Evolutionary conservation across 2,888 invertebrate species (phyloP), one percentile per base, ranked within the genome.

Genomic region (Lasioglossum marginatum): DNA sequence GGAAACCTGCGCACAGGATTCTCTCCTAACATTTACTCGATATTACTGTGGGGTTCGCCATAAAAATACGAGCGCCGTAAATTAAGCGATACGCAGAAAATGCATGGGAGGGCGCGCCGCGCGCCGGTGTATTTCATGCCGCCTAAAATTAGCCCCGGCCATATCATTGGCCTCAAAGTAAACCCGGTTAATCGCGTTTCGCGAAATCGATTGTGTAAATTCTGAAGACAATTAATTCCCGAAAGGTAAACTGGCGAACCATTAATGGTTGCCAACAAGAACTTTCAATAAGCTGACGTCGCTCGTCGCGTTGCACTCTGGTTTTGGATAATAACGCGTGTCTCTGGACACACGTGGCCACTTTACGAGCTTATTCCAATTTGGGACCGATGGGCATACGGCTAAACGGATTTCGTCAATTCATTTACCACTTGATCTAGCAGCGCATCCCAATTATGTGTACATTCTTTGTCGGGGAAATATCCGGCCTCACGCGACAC

Each of bases 401-500:
- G 86, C 68, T 89, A 91, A 92, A 90, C 77, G 82, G 89, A 87
- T 88, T 89, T 87, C 82, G 87, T 84, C 87, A 85, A 91, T 92
- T 91, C 84, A 81, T 90, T 91, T 88, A 91, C 82, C 88, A 86
- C 83, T 91, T 84, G 85, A 87, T 87, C 82, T 87, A 82, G 74
- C 79, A 77, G 77, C 81, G 83, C 85, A 87, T 89, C 90, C 88
- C 90, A 91, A 92, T 92, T 90, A 92, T 86, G 88, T 82, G 85
- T 83, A 79, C 85, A 88, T 89, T 88, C 88, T 91, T 88, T 91
- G 90, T 83, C 82, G 80, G 75, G 31, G 76, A 40, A 70, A 74
- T 77, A 79, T 75, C 85, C 78, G 60, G 48, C 57, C 66, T 77
- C 78, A 31, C 75, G 73, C 31, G 72, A 66, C 72, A 40, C 74